Percentiles rank a stretch among this genome's conserved stretches.
These are phyloP conservation scores for Maniola jurtina DNA, from an alignment of 1,140 invertebrate species.

Conservation along the genomic window DNA sequence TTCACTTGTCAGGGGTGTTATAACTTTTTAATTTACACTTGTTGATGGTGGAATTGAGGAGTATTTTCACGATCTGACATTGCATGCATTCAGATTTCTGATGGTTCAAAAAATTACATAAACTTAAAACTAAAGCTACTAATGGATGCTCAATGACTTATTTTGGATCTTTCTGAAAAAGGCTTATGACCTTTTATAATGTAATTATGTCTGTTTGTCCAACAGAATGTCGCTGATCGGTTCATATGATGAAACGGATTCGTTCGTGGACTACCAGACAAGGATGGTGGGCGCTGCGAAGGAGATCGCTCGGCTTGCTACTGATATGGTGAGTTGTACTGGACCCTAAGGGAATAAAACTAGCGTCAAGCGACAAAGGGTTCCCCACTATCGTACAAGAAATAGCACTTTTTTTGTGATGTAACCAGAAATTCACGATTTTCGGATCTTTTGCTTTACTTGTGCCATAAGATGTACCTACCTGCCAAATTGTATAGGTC, in stretches of 20 bases:
- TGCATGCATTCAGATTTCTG: too few relatives aligned
- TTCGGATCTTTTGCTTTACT: background rate
- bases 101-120: too few relatives aligned
- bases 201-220: background rate
- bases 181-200: background rate
- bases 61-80: too few relatives aligned
- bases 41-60: too few relatives aligned
- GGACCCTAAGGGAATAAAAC: background rate
- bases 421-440: too few relatives aligned
- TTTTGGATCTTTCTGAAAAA: too few relatives aligned
- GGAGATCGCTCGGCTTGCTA: conserved; percentile 94
- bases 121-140: too few relatives aligned
- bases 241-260: conserved; percentile 80
- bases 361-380: background rate
- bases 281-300: conserved; percentile 96
- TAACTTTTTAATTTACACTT: too few relatives aligned
- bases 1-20: too few relatives aligned
- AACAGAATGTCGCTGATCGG: conserved; percentile 78
- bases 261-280: conserved; percentile 98
- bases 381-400: too few relatives aligned
- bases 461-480: background rate
- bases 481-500: background rate
- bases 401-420: too few relatives aligned
- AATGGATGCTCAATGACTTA: too few relatives aligned
- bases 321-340: conserved; percentile 92